Percentiles rank a stretch among this genome's conserved stretches.
phyloP scores from a whole-genome alignment of 2,797 vertebrate species.

The Gila robusta region DNA sequence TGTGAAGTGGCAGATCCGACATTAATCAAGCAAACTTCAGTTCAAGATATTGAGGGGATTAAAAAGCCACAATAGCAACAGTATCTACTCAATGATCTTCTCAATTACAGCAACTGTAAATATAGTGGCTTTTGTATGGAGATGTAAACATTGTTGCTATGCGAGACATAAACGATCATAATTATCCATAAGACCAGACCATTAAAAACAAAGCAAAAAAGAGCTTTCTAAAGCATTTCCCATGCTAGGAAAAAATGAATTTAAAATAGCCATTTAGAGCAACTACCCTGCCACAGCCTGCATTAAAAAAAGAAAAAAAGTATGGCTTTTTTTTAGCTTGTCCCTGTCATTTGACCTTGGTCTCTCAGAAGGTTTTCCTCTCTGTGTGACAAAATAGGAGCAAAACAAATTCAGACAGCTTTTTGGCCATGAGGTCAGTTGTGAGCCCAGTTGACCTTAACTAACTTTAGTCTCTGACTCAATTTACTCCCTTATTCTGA shows the following conservation, averaged over 20 bases:
- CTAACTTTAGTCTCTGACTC: neutral
- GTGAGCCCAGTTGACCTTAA: neutral
- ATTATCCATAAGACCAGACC: conserved; percentile 17
- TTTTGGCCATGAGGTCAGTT: neutral
- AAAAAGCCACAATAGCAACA: conserved; percentile 25
- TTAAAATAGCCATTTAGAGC: conserved; percentile 54
- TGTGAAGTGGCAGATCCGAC: neutral
- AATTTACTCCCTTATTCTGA: neutral
- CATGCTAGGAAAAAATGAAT: neutral
- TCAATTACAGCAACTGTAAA: conserved; percentile 27
- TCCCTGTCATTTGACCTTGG: conserved; percentile 74
- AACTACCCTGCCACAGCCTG: conserved; percentile 67
- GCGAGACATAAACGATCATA: neutral
- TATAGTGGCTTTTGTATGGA: conserved; percentile 31
- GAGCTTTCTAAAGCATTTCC: neutral
- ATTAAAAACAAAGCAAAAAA: neutral
- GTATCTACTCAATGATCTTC: conserved; percentile 21
- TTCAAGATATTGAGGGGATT: neutral
- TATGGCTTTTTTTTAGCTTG: conserved; percentile 76
- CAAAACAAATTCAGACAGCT: neutral
- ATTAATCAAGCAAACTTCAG: neutral
- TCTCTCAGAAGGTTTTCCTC: conserved; percentile 53
- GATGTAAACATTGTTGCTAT: conserved; percentile 59
- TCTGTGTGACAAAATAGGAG: conserved; percentile 59
- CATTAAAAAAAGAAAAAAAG: conserved; percentile 67